Evolutionary conservation across 37 sponge, comb jelly and placozoan species (phyloP), one percentile per base, ranked within the genome.

Genomic region (Haliclona indistincta): DNA sequence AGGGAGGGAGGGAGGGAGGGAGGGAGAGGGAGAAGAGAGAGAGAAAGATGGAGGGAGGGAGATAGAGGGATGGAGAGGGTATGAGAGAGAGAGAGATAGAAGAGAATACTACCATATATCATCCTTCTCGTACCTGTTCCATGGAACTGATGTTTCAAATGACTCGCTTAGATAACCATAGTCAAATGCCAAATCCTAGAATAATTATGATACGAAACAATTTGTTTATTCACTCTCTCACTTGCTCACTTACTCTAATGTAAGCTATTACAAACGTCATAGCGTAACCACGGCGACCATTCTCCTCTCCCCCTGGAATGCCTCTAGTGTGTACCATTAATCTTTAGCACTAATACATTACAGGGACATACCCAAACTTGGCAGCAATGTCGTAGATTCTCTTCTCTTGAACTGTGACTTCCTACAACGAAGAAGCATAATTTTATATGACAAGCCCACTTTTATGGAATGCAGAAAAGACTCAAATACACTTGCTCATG

Each of bases 71-170:
- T 22, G 44, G 69, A 41, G 42, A 19, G 41, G n/a, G 20, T 43
- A 38, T 1, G 1, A 20, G 26, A 6, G 47, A 26, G 47, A 6
- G 33, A 25, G n/a, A 8, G 13, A 45, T 49, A 15, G 3, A n/a
- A n/a, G n/a, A n/a, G n/a, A n/a, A n/a, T n/a, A n/a, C n/a, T n/a
- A n/a, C n/a, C n/a, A n/a, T n/a, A n/a, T n/a, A 10, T 42, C 2
- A 22, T 7, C 20, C n/a, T 25, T 11, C 0, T 63, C 69, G 45
- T 34, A 94, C 95, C 91, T 78, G 53, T 81, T 88, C 97, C 97
- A 97, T 20, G 97, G 97, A 0, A 94, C 86, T 25, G 97, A 94
- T 0, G 97, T 97, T 70, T 97, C 97, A 94, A 97, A 97, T 8
- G 92, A 94, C 39, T 97, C 97, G 0, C 86, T 70, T 26, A 97